These are phyloP conservation scores for Galago senegalensis DNA, from an alignment of 2,797 vertebrate genomes.

Conservation along the genomic window DNA sequence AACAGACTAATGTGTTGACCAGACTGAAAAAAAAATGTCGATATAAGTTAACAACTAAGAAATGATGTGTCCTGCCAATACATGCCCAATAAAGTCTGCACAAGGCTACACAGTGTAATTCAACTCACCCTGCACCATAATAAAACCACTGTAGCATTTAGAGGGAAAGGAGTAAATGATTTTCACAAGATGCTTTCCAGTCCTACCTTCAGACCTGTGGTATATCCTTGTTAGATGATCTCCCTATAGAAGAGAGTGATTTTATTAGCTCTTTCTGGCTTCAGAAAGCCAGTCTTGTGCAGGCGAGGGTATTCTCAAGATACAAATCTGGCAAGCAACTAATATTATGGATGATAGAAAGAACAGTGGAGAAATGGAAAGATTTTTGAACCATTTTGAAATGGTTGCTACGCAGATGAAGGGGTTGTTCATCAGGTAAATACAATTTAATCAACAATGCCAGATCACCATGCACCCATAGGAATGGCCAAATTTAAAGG, in stretches of 20 bases:
- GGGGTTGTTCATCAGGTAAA: not conserved
- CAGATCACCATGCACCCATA: not conserved
- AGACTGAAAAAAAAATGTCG: not conserved
- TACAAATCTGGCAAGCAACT: not conserved
- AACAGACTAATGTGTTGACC: not conserved
- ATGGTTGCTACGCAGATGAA: not conserved
- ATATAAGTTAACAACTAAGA: conserved; percentile 46
- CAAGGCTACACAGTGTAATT: not conserved
- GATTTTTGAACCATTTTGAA: not conserved
- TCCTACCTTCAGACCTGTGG: conserved; percentile 6
- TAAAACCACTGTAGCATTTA: conserved; percentile 38
- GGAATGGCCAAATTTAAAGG: not conserved
- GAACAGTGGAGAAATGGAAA: not conserved
- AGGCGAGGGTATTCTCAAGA: not conserved
- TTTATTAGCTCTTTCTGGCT: no score
- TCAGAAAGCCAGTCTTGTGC: not conserved
- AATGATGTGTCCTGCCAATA: not conserved
- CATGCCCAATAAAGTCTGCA: not conserved
- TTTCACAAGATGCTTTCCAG: not conserved
- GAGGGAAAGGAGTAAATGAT: not conserved
- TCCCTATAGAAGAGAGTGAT: not conserved
- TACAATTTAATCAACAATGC: not conserved
- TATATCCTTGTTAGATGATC: not conserved
- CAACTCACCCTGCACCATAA: not conserved
- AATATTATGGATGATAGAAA: not conserved